Base-by-base conservation (phyloP, 2,888 invertebrate species). In the Sinelater perroti region DNA sequence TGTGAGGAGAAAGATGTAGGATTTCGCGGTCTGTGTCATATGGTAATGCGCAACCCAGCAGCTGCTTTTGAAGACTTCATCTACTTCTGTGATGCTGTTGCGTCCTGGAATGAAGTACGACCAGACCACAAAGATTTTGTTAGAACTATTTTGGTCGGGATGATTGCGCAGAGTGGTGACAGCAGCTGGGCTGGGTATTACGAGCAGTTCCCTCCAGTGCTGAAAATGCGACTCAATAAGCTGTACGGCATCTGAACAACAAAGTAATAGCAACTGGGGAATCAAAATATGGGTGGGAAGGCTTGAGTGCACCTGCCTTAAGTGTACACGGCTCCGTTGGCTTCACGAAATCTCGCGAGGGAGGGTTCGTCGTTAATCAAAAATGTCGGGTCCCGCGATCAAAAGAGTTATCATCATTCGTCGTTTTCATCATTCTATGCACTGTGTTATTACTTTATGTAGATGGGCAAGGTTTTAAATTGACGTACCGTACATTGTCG, bases 1-100 rank as follows among this genome's bases (percentile, higher is more conserved):
- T 99, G 99, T 78, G 97, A 97, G 78, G 98, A 99, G 80, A 99
- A 99, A 80, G 98, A 98, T 80, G 92, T 96, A 2, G 99, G 98
- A 31, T 99, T 99, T 83, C 89, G 97, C 70, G 99, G 99, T 62
- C 92, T 99, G 83, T 99, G 99, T 80, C 91, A 94, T 79, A 95
- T 99, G 93, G 95, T 98, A 69, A 90, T 93, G 60, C 90, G 95
- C 52, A 97, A 98, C 82, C 98, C 99, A 8, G 91, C 85, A 63
- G 98, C 97, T 61, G 95, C 97, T 38, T 92, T 97, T 44, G 89
- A 90, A 55, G 97, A 98, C 77, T 99, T 99, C 77, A 95, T 99
- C 80, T 99, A 90, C 84, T 97, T 99, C 83, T 99, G 99, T 79
- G 99, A 99, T 83, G 99, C 99, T 4, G 93, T 98, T 24, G 98